phyloP scores from a whole-genome alignment of 2,113 vertebrate genomes.

The Syngnathus scovelli region DNA sequence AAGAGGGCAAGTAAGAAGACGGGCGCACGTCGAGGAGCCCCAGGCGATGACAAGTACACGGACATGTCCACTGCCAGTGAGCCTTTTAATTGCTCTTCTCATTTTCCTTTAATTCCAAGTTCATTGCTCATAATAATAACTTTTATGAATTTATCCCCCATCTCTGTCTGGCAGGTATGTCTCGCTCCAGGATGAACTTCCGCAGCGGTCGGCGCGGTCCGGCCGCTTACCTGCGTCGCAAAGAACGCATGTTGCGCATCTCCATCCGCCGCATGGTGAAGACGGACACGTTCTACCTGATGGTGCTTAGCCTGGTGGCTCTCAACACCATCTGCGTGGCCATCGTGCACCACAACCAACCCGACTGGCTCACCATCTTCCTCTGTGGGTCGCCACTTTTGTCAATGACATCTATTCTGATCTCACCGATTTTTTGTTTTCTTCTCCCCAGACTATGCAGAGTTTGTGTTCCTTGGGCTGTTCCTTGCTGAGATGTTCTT shows the following conservation, averaged over 20 bases:
- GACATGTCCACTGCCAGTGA: conserved; percentile 88
- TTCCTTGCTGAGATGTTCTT: conserved; percentile 97
- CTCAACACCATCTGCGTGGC: conserved; percentile 98
- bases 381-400: conserved; percentile 81
- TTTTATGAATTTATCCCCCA: background rate
- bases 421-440: conserved; percentile 1
- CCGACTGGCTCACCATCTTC: conserved; percentile 91
- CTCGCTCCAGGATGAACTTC: conserved; percentile 87
- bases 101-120: background rate
- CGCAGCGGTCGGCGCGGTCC: conserved; percentile 85
- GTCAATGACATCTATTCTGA: conserved; percentile 4
- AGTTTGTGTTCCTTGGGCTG: conserved; percentile 96
- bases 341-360: conserved; percentile 97
- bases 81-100: conserved; percentile 22
- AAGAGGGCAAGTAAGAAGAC: conserved; percentile 96
- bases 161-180: conserved; percentile 72
- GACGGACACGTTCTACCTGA: conserved; percentile 96
- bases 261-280: conserved; percentile 98
- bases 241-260: conserved; percentile 92
- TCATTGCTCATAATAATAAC: too few relatives aligned
- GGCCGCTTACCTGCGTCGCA: conserved; percentile 90
- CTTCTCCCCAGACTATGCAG: conserved; percentile 87
- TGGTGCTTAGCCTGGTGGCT: conserved; percentile 89
- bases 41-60: conserved; percentile 85
- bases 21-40: conserved; percentile 82